phyloP scores from a whole-genome alignment of 2,797 vertebrate species.

The Molothrus aeneus region DNA sequence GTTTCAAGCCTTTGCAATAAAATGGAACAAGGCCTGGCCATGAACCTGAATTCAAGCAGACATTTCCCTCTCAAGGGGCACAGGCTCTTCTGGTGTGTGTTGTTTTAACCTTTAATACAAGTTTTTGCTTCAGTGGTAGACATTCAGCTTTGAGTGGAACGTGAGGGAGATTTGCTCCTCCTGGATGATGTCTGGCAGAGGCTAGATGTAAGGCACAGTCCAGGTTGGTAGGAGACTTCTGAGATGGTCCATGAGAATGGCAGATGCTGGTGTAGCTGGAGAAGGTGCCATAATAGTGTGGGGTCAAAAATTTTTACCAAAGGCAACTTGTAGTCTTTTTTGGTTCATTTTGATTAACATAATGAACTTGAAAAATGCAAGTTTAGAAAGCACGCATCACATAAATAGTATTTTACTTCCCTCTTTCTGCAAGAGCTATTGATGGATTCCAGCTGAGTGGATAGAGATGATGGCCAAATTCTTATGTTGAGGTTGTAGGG shows the following conservation, averaged over 20 bases:
- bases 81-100: background rate
- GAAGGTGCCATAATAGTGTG: background rate
- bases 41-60: constrained; percentile 10
- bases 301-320: background rate
- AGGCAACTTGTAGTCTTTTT: background rate
- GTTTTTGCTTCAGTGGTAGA: background rate
- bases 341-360: fast-evolving
- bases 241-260: background rate
- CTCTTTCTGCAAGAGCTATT: background rate
- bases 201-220: background rate
- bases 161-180: background rate
- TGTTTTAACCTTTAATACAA: background rate
- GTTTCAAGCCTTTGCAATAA: background rate
- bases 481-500: background rate
- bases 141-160: background rate
- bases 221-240: background rate
- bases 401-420: background rate
- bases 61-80: background rate
- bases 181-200: background rate
- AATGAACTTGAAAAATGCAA: background rate
- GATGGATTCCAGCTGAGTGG: background rate
- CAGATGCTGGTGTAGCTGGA: background rate
- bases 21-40: background rate
- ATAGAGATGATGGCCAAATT: background rate
- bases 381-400: fast-evolving